A percentile compares a stretch with the other conserved stretches of the same genome.
phyloP scores from a whole-genome alignment of 2,888 invertebrate species.

The Glyphotaelius pellucidus region DNA sequence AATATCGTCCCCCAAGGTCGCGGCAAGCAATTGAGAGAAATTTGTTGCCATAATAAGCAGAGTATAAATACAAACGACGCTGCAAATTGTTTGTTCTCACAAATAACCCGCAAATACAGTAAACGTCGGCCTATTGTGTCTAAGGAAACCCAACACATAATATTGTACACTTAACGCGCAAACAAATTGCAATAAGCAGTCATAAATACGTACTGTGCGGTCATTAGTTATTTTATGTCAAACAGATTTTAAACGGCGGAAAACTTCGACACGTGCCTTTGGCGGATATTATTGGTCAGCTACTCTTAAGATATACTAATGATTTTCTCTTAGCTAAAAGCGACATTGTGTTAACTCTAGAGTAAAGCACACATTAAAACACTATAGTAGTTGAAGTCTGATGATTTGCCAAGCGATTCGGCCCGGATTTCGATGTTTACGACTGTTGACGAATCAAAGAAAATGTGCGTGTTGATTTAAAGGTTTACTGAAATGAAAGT shows the following conservation, averaged over 20 bases:
- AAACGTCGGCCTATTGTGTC: background rate
- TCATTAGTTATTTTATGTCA: background rate
- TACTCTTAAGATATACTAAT: background rate
- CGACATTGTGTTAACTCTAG: background rate
- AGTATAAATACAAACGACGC: background rate
- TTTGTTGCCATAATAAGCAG: background rate
- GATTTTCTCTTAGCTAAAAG: background rate
- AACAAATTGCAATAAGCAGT: too few species aligned
- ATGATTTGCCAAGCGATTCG: background rate
- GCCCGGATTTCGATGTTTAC: constrained; percentile 6
- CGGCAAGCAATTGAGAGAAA: background rate
- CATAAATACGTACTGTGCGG: too few species aligned
- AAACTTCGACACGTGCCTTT: background rate
- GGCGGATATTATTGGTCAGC: background rate
- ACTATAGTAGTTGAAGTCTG: background rate
- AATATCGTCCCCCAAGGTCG: constrained; percentile 14
- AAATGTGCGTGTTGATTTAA: background rate
- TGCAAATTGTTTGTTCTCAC: background rate
- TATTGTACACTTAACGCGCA: background rate
- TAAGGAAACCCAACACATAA: background rate
- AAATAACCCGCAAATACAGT: background rate
- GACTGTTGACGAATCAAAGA: constrained; percentile 4
- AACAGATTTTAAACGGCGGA: constrained; percentile 2
- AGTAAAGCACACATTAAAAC: background rate
- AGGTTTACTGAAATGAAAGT: constrained; percentile 24